Percentiles rank a stretch among this genome's conserved stretches.
These are phyloP conservation scores for Aspidoscelis tigris DNA, from an alignment of 2,113 vertebrate genomes.

Conservation along the genomic window DNA sequence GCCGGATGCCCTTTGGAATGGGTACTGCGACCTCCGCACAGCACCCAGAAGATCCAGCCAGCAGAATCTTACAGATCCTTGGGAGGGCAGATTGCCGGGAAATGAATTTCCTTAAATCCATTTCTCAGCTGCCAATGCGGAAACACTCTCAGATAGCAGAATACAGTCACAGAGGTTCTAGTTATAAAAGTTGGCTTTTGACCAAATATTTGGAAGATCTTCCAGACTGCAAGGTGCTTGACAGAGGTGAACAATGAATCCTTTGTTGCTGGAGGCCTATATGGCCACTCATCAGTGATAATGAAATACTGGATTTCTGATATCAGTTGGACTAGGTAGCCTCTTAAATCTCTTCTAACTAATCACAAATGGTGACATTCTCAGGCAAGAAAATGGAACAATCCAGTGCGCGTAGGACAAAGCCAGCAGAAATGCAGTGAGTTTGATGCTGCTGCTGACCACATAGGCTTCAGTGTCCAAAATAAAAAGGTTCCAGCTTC, in stretches of 20 bases:
- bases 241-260: background rate
- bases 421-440: background rate
- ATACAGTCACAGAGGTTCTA: background rate
- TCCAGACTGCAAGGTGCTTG: background rate
- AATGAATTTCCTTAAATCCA: no score
- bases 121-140: no score
- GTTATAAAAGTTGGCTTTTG: background rate
- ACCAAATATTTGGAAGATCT: background rate
- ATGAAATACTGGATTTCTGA: background rate
- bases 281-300: background rate
- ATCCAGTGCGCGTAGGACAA: background rate
- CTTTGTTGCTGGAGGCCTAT: background rate
- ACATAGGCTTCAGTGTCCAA: background rate
- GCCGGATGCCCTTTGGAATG: no score
- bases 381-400: background rate
- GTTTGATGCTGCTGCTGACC: background rate
- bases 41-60: no score
- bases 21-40: no score
- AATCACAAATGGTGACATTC: background rate
- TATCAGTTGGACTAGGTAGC: background rate
- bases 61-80: no score
- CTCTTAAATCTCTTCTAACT: background rate
- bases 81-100: no score
- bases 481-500: background rate
- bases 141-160: no score